Evolutionary conservation across 2,888 invertebrate genomes (phyloP), one percentile per base, ranked within the genome.

Genomic region (Apantesis nais): DNA sequence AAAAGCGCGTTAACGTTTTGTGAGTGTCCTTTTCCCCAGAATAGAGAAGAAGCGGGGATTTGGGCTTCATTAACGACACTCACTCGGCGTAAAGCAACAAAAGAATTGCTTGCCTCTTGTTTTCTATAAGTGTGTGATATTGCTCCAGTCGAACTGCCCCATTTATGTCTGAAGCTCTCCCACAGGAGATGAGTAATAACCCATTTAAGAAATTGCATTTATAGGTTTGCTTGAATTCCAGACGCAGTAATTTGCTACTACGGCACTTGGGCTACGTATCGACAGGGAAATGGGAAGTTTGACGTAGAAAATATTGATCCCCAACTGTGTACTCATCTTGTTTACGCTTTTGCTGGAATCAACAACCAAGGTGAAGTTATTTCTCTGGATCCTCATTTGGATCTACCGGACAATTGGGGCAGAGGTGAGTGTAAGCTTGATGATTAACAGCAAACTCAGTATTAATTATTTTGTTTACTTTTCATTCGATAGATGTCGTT

Each of bases 251-350:
- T 97, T 0, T 98, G 98, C 82, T 98, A 98, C 89, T 97, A 96
- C 78, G 97, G 97, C 4, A 96, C 97, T 19, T 98, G 98, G 98
- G 96, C 98, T 0, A 96, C 96, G 0, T 97, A 97, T 83, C 95
- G 98, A 52, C 88, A 86, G 0, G 96, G 96, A 0, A 84, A 91
- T 65, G 98, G 97, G 0, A 95, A 96, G 85, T 97, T 97, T 80
- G 94, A 96, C 14, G 96, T 97, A 0, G 93, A 95, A 16, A 81
- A 97, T 73, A 96, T 98, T 60, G 96, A 97, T 81, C 95, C 97
- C 0, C 88, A 88, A 14, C 90, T 97, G 0, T 98, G 98, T 86
- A 97, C 98, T 0, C 98, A 98, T 84, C 70, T 97, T 62, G 95
- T 97, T 22, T 98, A 98, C 85, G 91, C 96, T 0, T 98, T 98